These are phyloP conservation scores for Caenorhabditis becei DNA, from an alignment of 2,888 invertebrate genomes.

Conservation along the genomic window DNA sequence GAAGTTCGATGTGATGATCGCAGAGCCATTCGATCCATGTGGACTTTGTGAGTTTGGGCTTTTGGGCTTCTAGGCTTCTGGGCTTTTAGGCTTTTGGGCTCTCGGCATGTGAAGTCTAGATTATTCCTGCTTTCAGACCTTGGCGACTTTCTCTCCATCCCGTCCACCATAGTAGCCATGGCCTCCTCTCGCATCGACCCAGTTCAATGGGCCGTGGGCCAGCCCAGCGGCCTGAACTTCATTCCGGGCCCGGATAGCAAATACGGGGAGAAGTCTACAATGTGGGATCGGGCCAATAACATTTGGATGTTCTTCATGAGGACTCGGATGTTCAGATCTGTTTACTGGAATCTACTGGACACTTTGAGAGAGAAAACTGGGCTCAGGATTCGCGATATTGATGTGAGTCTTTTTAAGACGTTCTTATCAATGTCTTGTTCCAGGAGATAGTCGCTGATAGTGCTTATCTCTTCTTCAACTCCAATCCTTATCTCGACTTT, in stretches of 20 bases:
- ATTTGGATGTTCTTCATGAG: slow-evolving; percentile 48
- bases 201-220: slow-evolving; percentile 45
- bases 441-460: slow-evolving; percentile 42
- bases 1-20: slow-evolving; percentile 39
- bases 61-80: too few relatives aligned
- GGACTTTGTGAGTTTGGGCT: slow-evolving; percentile 32
- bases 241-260: slow-evolving; percentile 41
- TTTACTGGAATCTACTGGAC: slow-evolving; percentile 44
- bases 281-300: slow-evolving; percentile 47
- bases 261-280: slow-evolving; percentile 29
- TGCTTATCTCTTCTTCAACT: slow-evolving; percentile 47
- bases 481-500: slow-evolving; percentile 53
- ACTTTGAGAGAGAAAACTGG: slow-evolving; percentile 25
- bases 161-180: slow-evolving; percentile 42
- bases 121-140: slow-evolving; percentile 43
- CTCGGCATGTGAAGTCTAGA: too few relatives aligned
- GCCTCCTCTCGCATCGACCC: slow-evolving; percentile 53
- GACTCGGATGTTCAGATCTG: slow-evolving; percentile 41
- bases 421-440: not conserved
- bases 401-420: slow-evolving; percentile 4
- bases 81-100: not conserved
- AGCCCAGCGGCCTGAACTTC: slow-evolving; percentile 35
- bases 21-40: slow-evolving; percentile 54
- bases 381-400: slow-evolving; percentile 13
- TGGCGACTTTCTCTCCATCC: slow-evolving; percentile 34